Evolutionary conservation across 2,113 vertebrate species (phyloP).

Genomic region (Hemichromis elongatus): DNA sequence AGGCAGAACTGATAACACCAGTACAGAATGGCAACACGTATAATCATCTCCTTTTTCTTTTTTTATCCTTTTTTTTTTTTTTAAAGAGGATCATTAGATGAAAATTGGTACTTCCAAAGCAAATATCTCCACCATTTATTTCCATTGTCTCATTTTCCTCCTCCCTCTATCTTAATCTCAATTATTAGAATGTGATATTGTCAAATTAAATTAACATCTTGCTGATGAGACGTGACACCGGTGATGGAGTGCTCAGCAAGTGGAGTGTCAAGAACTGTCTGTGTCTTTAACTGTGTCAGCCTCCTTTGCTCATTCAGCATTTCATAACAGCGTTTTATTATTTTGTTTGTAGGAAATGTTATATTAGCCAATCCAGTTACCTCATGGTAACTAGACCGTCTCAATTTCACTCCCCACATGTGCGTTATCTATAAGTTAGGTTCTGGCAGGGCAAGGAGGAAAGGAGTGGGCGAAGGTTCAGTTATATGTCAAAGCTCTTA

Average conservation of each 20-base stretch:
- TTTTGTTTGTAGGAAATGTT: constrained; percentile 2
- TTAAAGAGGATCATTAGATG: constrained; percentile 10
- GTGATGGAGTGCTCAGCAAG: constrained; percentile 1
- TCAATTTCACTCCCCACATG: background rate
- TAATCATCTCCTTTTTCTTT: background rate
- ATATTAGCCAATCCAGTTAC: background rate
- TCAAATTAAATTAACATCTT: constrained; percentile 30
- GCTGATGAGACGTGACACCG: constrained; percentile 27
- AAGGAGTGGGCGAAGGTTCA: constrained; percentile 35
- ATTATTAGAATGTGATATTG: constrained; percentile 26
- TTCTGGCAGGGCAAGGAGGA: background rate
- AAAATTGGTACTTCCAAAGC: background rate
- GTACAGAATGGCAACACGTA: background rate
- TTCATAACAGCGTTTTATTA: constrained; percentile 4
- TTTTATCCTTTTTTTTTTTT: background rate
- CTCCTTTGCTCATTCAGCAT: background rate
- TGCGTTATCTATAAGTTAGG: background rate
- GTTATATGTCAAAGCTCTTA: constrained; percentile 69
- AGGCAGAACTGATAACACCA: background rate
- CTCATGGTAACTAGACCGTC: background rate
- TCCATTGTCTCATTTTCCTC: background rate
- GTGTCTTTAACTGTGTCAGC: background rate
- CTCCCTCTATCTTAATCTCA: constrained; percentile 19
- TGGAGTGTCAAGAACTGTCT: background rate
- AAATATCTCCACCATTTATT: background rate